phyloP scores from a whole-genome alignment of 2,888 invertebrate genomes.

The Agrochola circellaris region DNA sequence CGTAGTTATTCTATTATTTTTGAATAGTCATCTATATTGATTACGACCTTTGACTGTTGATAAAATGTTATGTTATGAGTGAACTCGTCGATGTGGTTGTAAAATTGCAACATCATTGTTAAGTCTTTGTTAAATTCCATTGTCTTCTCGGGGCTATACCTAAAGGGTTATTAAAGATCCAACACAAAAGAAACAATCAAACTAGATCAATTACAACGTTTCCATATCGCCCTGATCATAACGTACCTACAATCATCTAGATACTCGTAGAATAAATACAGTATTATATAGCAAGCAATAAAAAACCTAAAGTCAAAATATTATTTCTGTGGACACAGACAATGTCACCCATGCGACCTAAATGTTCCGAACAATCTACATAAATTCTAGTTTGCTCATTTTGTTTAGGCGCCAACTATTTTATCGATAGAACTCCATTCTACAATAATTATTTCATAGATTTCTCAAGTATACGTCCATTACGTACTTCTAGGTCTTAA shows the following conservation, averaged over 20 bases:
- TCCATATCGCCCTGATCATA: not conserved
- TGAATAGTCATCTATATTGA: slow-evolving; percentile 64
- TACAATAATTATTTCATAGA: not conserved
- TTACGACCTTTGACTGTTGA: slow-evolving; percentile 61
- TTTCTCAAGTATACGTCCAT: not conserved
- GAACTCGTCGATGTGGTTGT: not conserved
- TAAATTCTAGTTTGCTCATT: not conserved
- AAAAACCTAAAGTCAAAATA: not conserved
- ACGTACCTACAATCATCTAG: not conserved
- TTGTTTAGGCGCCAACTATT: not conserved
- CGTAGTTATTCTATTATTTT: slow-evolving; percentile 62
- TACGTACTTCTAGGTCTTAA: no score
- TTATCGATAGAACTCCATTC: not conserved
- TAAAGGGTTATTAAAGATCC: no score
- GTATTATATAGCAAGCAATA: no score
- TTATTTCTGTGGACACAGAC: not conserved
- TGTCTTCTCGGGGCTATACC: not conserved
- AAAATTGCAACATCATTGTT: slow-evolving; percentile 1
- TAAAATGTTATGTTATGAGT: slow-evolving; percentile 32
- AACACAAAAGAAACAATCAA: not conserved
- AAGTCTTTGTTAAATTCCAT: not conserved
- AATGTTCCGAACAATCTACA: not conserved
- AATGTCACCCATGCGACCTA: slow-evolving; percentile 18
- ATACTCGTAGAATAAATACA: not conserved
- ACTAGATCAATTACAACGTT: not conserved